Evolutionary conservation across 2,113 vertebrate genomes (phyloP).

Genomic region (Serilophus lunatus): DNA sequence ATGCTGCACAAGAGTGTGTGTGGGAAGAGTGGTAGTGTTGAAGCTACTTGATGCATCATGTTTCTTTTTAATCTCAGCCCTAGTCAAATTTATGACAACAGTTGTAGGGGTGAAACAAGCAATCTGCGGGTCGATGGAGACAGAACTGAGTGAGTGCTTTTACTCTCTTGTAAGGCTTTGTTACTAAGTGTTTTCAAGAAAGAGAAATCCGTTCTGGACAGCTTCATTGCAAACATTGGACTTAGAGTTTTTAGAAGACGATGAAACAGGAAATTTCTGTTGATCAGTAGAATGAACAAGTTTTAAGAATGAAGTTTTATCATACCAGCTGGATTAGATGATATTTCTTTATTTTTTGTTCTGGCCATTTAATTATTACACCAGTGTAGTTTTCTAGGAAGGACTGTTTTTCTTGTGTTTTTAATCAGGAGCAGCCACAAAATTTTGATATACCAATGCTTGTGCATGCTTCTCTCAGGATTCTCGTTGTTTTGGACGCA

Average conservation of each 20-base stretch:
- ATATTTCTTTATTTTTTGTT: background rate
- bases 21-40: conserved; percentile 32
- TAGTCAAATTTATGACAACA: conserved; percentile 67
- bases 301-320: too few species aligned
- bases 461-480: background rate
- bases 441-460: background rate
- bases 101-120: conserved; percentile 41
- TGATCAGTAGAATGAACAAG: conserved; percentile 5
- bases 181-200: conserved; percentile 65
- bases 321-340: too few species aligned
- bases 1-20: background rate
- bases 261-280: conserved; percentile 21
- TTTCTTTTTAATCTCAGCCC: conserved; percentile 66
- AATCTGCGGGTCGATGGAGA: conserved; percentile 67
- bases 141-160: conserved; percentile 68
- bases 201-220: conserved; percentile 54
- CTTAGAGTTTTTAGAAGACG: conserved; percentile 27
- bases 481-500: background rate
- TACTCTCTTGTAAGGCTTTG: conserved; percentile 66
- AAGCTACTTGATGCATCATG: conserved; percentile 48
- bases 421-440: background rate
- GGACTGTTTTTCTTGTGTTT: background rate
- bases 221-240: conserved; percentile 55
- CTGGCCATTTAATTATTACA: background rate
- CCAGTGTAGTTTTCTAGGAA: conserved; percentile 15